These are phyloP conservation scores for Pristionchus mayeri DNA, from an alignment of 2,888 invertebrate genomes.

Conservation along the genomic window DNA sequence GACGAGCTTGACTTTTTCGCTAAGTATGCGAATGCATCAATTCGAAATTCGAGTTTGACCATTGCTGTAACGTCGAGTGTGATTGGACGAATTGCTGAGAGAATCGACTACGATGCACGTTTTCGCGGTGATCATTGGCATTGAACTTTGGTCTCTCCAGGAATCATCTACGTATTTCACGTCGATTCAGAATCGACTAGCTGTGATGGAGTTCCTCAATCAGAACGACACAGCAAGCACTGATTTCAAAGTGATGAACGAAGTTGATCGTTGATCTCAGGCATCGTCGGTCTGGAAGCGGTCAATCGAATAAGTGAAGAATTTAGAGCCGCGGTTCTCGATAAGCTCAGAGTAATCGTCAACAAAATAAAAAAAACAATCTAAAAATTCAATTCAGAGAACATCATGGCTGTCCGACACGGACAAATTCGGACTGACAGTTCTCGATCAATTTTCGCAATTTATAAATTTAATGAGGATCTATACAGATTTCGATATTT, in stretches of 20 bases:
- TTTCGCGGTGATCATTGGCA: no score
- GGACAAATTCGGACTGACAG: not conserved
- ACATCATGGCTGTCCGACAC: conserved; percentile 17
- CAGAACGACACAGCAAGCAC: not conserved
- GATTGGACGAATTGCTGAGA: not conserved
- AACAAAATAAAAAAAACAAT: not conserved
- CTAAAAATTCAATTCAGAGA: not conserved
- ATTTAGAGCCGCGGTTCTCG: not conserved
- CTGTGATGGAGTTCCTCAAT: conserved; percentile 46
- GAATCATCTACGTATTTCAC: not conserved
- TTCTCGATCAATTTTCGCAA: conserved; percentile 22
- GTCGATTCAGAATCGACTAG: conserved; percentile 29
- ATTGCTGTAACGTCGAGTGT: not conserved
- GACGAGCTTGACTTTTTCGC: conserved; percentile 27
- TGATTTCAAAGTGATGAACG: no score
- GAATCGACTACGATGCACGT: not conserved
- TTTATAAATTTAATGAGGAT: not conserved
- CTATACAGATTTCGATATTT: conserved; percentile 37
- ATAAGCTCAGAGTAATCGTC: not conserved
- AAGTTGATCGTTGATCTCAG: no score
- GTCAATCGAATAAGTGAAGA: not conserved
- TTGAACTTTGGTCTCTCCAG: not conserved
- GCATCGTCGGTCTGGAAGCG: not conserved
- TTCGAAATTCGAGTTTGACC: not conserved
- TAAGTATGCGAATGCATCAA: not conserved